phyloP scores from a whole-genome alignment of 2,888 invertebrate species.

The Rhagophthalmus giganteus region DNA sequence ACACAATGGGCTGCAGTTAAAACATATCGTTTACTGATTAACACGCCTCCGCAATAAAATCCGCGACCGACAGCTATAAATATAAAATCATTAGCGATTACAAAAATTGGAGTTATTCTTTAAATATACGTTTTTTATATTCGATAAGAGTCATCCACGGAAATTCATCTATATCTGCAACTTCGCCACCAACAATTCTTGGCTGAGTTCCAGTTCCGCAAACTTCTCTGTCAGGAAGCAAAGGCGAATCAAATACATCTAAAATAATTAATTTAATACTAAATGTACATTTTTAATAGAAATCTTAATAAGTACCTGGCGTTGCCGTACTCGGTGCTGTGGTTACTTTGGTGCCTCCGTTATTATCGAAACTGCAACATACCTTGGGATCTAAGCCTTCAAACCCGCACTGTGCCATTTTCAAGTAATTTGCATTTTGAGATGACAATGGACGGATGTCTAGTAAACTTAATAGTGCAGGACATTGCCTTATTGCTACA shows the following conservation, averaged over 20 bases:
- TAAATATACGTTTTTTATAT: conserved; percentile 68
- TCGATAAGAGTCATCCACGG: conserved; percentile 72
- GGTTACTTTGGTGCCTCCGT: neutral
- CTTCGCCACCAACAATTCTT: conserved; percentile 65
- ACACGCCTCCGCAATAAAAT: conserved; percentile 72
- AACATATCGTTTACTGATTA: conserved; percentile 69
- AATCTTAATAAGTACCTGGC: no score
- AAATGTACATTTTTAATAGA: neutral
- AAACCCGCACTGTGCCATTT: conserved; percentile 70
- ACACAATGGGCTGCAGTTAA: conserved; percentile 77
- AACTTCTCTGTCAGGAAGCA: conserved; percentile 48
- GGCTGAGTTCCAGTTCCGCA: conserved; percentile 57
- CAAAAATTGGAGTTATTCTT: neutral
- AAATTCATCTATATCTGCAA: conserved; percentile 58
- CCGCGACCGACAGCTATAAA: conserved; percentile 60
- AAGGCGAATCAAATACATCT: conserved; percentile 11
- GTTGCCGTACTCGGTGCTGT: neutral
- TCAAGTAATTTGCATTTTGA: conserved; percentile 58
- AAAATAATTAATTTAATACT: no score
- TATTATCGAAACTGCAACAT: conserved; percentile 49
- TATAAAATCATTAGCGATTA: neutral
- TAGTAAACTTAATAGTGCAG: conserved; percentile 52
- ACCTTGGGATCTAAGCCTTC: conserved; percentile 64
- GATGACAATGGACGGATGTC: conserved; percentile 51
- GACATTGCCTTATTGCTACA: conserved; percentile 56